Conservation (phyloP, 2,888 invertebrate genomes). For the Patella depressa region DNA sequence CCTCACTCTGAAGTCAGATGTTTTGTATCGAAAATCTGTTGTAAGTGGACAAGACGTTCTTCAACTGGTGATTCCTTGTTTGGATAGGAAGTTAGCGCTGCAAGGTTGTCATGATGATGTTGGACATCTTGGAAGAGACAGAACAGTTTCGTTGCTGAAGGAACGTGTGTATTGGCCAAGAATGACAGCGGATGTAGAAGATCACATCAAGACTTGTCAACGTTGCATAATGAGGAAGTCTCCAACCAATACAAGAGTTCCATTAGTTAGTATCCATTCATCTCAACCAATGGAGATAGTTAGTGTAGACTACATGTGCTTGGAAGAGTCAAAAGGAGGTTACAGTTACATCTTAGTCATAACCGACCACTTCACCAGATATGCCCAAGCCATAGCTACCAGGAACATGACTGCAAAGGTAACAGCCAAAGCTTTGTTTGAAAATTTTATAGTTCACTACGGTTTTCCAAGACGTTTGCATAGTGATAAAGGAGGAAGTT, state of each 20-base stretch:
- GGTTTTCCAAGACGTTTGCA: too few relatives aligned
- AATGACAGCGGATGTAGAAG: not conserved
- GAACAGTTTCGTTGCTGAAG: not conserved
- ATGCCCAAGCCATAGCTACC: conserved; percentile 29
- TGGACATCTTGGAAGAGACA: conserved; percentile 11
- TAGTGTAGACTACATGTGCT: conserved; percentile 36
- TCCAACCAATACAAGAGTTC: not conserved
- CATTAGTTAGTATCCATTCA: conserved; percentile 27
- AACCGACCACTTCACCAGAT: conserved; percentile 30
- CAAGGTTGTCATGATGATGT: conserved; percentile 11
- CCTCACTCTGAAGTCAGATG: not conserved
- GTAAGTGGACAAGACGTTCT: not conserved
- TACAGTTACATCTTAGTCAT: conserved; percentile 21
- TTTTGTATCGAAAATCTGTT: not conserved
- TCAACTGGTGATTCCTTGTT: not conserved
- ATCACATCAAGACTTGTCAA: not conserved
- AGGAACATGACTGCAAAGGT: conserved; percentile 25
- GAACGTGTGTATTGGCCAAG: conserved; percentile 7
- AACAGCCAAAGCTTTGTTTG: too few relatives aligned
- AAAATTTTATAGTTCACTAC: too few relatives aligned
- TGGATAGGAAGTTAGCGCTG: not conserved
- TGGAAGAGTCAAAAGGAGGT: conserved; percentile 32
- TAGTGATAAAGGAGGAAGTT: too few relatives aligned
- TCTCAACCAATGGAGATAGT: conserved; percentile 36
- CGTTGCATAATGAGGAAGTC: conserved; percentile 8